A percentile compares a stretch with the other conserved stretches of the same genome.
These are phyloP conservation scores for Parelbella ahira DNA, from an alignment of 2,888 invertebrate species.

Conservation along the genomic window DNA sequence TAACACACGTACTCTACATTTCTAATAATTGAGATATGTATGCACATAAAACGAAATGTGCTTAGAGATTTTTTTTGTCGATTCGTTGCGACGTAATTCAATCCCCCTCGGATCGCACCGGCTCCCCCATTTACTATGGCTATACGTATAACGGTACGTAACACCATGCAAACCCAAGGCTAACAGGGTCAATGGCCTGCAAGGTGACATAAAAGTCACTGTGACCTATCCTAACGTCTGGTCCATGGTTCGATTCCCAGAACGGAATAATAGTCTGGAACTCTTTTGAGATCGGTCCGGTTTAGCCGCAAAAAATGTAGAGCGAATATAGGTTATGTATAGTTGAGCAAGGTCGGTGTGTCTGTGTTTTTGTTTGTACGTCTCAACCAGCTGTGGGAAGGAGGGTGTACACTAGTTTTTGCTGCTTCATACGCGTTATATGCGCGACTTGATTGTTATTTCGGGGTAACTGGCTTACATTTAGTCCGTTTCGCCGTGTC, in stretches of 20 bases:
- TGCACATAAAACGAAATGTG: too few relatives aligned
- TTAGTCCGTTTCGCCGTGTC: too few relatives aligned
- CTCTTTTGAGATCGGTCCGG: slow-evolving; percentile 35
- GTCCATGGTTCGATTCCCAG: slow-evolving; percentile 54
- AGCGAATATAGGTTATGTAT: slow-evolving; percentile 34
- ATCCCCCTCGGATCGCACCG: slow-evolving; percentile 4
- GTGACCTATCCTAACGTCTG: slow-evolving; percentile 61
- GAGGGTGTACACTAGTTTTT: slow-evolving; percentile 15
- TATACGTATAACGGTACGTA: slow-evolving; percentile 30
- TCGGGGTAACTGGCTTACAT: not conserved
- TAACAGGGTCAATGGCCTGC: slow-evolving; percentile 51
- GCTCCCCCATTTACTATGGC: slow-evolving; percentile 6
- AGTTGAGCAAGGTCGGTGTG: slow-evolving; percentile 19
- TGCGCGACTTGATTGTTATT: slow-evolving; percentile 6
- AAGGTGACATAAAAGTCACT: slow-evolving; percentile 67
- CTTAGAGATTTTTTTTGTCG: too few relatives aligned
- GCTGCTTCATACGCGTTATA: too few relatives aligned
- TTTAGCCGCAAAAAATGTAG: slow-evolving; percentile 33
- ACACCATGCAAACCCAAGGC: slow-evolving; percentile 33
- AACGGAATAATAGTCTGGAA: slow-evolving; percentile 50
- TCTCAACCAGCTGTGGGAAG: slow-evolving; percentile 8
- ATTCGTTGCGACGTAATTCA: too few relatives aligned
- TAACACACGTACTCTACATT: too few relatives aligned
- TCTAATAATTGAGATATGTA: too few relatives aligned
- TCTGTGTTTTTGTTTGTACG: slow-evolving; percentile 9